Percentiles rank a stretch among this genome's conserved stretches.
Conservation (phyloP, 2,797 vertebrate genomes). For the Danionella dracula region DNA sequence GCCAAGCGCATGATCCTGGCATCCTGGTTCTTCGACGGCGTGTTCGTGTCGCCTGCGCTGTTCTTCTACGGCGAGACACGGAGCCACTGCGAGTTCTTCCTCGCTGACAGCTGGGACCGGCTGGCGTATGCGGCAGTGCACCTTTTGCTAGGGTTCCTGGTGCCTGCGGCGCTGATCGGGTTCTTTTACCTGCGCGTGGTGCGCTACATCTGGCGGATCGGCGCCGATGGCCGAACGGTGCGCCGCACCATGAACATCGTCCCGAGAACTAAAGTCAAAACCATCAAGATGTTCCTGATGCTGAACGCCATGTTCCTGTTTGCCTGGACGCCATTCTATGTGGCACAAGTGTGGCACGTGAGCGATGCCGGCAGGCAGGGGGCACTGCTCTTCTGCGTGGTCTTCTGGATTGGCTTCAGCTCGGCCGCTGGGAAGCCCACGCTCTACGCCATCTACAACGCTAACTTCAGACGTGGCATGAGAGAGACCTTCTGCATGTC, state of each 20-base stretch:
- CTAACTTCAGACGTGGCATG: conserved; percentile 89
- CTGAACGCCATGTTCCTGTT: conserved; percentile 83
- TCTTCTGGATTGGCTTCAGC: conserved; percentile 84
- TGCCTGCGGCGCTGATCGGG: conserved; percentile 74
- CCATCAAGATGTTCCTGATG: conserved; percentile 95
- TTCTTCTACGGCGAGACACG: conserved; percentile 69
- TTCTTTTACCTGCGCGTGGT: conserved; percentile 87
- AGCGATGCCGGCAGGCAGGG: conserved; percentile 61
- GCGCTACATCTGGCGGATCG: conserved; percentile 91
- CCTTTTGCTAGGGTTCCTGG: conserved; percentile 76
- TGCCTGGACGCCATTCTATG: conserved; percentile 87
- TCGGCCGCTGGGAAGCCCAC: conserved; percentile 87
- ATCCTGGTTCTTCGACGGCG: conserved; percentile 78
- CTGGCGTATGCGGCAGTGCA: conserved; percentile 68
- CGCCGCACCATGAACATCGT: conserved; percentile 90
- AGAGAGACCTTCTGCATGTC: conserved; percentile 96
- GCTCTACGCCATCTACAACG: conserved; percentile 84
- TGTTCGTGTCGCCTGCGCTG: conserved; percentile 74
- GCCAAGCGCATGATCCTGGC: conserved; percentile 90
- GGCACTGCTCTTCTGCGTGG: conserved; percentile 73
- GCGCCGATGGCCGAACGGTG: conserved; percentile 78
- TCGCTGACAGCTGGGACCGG: conserved; percentile 75
- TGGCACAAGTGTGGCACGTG: conserved; percentile 85
- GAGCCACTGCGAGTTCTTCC: conserved; percentile 82
- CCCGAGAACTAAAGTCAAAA: conserved; percentile 94